Evolutionary conservation across 2,888 invertebrate genomes (phyloP), one percentile per base, ranked within the genome.

Genomic region (Polylopha cassiicola): DNA sequence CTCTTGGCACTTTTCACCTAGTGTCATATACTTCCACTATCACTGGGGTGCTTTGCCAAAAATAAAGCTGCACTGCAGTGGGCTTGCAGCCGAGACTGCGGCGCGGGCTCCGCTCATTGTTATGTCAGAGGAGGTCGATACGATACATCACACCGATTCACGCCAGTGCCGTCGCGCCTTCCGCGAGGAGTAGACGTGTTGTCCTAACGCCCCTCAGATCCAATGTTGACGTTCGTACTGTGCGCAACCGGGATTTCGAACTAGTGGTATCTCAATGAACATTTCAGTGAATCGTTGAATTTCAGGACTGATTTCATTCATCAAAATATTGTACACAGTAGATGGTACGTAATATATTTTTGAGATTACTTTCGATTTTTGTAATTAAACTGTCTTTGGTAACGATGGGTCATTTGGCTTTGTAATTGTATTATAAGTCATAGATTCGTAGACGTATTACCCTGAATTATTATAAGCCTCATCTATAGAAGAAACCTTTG

Each of bases 11-110:
- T 30, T 43, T 48, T 49, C 55, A 52, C 56, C 21, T 23, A 24
- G 11, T 15, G 15, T 16, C 15, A 23, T 20, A 5, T 24, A 39
- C 27, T 39, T 26, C 56, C 57, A 61, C 60, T 55, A 59, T 61
- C 54, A n/a, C n/a, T n/a, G 65, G 70, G 68, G 69, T 71, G 67
- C 61, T 58, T 65, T 82, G 82, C 82, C 84, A 84, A 79, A 77
- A 84, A 80, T 81, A 81, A 76, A 77, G 75, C 82, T 84, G 84
- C 84, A 84, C 73, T 84, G 84, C 84, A 82, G 65, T 61, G 60
- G 65, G 73, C 78, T 79, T 82, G 82, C 81, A 82, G 76, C 63
- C 63, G 54, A 66, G 63, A 75, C 71, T 79, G 81, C 80, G 79
- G 76, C 59, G 65, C 63, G 61, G 58, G 62, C 56, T 58, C 65